A percentile compares a stretch with the other conserved stretches of the same genome.
phyloP scores from a whole-genome alignment of 2,888 invertebrate genomes.

The Coecobrya sp. region DNA sequence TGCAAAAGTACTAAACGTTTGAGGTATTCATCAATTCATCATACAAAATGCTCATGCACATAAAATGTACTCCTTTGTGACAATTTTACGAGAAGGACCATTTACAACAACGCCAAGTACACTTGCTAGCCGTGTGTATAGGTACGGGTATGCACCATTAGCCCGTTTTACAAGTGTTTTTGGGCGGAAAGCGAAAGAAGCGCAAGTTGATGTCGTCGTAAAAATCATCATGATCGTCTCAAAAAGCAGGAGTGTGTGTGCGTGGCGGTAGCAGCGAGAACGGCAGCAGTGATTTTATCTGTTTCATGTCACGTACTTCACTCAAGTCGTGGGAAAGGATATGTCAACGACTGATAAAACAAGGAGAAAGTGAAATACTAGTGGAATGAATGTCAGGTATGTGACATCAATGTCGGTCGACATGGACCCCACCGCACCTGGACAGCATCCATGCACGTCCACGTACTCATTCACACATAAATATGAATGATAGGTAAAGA shows the following conservation, averaged over 20 bases:
- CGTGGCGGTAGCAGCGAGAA: not conserved
- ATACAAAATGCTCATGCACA: not conserved
- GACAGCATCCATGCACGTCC: not conserved
- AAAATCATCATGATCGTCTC: conserved; percentile 26
- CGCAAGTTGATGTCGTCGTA: conserved; percentile 48
- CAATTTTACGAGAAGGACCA: not conserved
- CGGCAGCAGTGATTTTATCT: conserved; percentile 45
- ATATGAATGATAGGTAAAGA: not conserved
- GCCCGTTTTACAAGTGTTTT: conserved; percentile 32
- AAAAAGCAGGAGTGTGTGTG: not conserved
- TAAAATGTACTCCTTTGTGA: not conserved
- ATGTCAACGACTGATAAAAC: conserved; percentile 41
- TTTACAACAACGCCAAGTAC: not conserved
- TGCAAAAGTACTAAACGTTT: not conserved
- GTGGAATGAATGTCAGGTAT: conserved; percentile 48
- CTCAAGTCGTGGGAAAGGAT: conserved; percentile 55
- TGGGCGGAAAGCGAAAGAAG: not conserved
- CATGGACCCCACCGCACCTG: conserved; percentile 43
- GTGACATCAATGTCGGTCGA: conserved; percentile 54
- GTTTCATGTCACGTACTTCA: conserved; percentile 63
- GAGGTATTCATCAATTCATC: not conserved
- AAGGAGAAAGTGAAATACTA: not conserved
- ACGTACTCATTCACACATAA: not conserved
- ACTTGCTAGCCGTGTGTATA: not conserved
- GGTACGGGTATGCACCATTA: not conserved